Base-by-base conservation (phyloP, 2,113 vertebrate genomes). In the Amphiprion percula region DNA sequence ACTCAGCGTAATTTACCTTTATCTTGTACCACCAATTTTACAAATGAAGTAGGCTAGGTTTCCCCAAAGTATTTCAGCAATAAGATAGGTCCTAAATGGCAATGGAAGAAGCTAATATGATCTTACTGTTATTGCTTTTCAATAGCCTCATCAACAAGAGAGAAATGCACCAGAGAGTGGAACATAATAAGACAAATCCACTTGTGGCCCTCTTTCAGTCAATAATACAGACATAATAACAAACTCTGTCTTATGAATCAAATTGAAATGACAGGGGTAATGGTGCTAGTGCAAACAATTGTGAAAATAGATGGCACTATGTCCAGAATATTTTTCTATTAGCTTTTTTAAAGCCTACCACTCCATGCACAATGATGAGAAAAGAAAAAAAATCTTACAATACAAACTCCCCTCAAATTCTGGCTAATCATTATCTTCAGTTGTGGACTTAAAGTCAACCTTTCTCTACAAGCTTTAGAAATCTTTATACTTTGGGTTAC, bases 61-160 rank as follows among this genome's bases (percentile, higher is more conserved):
- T 82, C 84, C 79, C 85, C 41, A 16, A 87, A 88, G 81, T 63
- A 83, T 81, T 88, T 74, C 73, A 69, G 77, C 83, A 83, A 87
- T 87, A 88, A 86, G 56, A 85, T 80, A 74, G 65, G 65, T 80
- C 63, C 69, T 79, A 87, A 89, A 92, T 70, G 79, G 83, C 77
- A 73, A 73, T 73, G 52, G 82, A 87, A 88, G 77, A 74, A 79
- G 66, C 73, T 86, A 91, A 88, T 88, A 84, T 79, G 73, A 89
- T 85, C 82, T 83, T 84, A 85, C 81, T 73, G 83, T 90, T 92
- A 92, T 93, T 92, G 90, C 83, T 91, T 88, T 91, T 87, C 82
- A 19, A 86, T 88, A 74, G 83, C 77, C 87, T 88, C 70, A 85
- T 88, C 85, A 91, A 90, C 75, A 77, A 91, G 89, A 89, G 85